Evolutionary conservation across 2,113 vertebrate species (phyloP), one percentile per base, ranked within the genome.

Genomic region (Eulemur macaco): DNA sequence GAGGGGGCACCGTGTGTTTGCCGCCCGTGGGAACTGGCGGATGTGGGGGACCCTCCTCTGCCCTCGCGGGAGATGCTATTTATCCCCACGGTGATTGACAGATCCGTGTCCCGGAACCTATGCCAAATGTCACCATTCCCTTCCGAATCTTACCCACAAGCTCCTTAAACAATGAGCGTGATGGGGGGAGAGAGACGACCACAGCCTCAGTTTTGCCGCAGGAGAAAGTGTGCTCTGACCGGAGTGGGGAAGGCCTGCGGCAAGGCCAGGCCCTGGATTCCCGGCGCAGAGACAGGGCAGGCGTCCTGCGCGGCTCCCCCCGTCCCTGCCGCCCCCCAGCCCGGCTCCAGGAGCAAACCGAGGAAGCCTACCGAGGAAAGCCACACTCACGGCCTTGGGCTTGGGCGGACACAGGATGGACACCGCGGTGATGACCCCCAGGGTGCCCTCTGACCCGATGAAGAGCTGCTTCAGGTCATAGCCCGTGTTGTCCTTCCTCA

Each of bases 391-490:
- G 64, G 99, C 98, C 95, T 96, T 98, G 27, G 99, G 99, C 98
- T 99, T 99, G 93, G 98, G 98, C 14, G 99, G 99, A 93, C 99
- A 99, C 45, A 99, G 97, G 76, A 99, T 97, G 82, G 99, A 99
- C 71, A 99, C 99, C 0, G 99, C 99, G 0, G 99, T 99, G 96
- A 99, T 99, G 82, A 99, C 95, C 18, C 99, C 99, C 94, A 99
- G 95, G 2, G 99, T 99, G 13, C 99, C 99, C 97, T 99, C 99
- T 0, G 99, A 99, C 3, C 99, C 99, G 0, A 99, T 99, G 96
- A 99, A 99, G 74, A 99, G 99, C 98, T 99, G 99, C 97, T 99
- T 99, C 97, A 99, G 98, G 96, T 99, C 99, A 3, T 99, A 99
- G 97, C 99, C 99, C 0, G 99, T 99, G 97, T 99, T 99, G 86